Evolutionary conservation across 2,113 vertebrate species (phyloP).

Genomic region (Lasiurus borealis): DNA sequence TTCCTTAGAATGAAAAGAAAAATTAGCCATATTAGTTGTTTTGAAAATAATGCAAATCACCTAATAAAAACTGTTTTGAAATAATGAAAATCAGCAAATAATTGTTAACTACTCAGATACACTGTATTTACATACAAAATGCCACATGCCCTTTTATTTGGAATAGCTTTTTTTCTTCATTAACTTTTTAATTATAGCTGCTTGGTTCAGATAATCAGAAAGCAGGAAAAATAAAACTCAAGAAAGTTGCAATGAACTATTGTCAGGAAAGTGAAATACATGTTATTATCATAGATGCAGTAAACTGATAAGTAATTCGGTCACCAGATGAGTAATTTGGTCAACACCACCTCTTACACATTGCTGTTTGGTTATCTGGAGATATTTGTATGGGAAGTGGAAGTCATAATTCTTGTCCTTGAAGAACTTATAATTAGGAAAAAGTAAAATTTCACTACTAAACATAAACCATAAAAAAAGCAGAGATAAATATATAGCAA

Average conservation of each 20-base stretch:
- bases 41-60: not conserved
- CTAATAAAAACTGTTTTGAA: not conserved
- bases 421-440: not conserved
- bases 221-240: not conserved
- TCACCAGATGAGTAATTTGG: not conserved
- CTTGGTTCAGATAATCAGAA: not conserved
- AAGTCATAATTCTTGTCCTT: constrained; percentile 54
- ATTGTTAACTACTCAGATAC: not conserved
- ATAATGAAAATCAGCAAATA: not conserved
- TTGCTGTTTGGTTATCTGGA: not conserved
- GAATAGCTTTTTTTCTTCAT: constrained; percentile 6
- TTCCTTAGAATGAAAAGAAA: not conserved
- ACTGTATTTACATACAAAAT: not conserved
- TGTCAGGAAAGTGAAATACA: not conserved
- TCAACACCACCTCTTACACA: not conserved
- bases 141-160: not conserved
- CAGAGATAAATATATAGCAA: not conserved
- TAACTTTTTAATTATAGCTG: not conserved
- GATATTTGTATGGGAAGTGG: not conserved
- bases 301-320: not conserved
- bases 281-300: not conserved
- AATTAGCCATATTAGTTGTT: not conserved
- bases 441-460: constrained; percentile 24
- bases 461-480: not conserved
- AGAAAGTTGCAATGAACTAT: not conserved